phyloP scores from a whole-genome alignment of 2,888 invertebrate genomes.

The Onthophagus sagittarius region DNA sequence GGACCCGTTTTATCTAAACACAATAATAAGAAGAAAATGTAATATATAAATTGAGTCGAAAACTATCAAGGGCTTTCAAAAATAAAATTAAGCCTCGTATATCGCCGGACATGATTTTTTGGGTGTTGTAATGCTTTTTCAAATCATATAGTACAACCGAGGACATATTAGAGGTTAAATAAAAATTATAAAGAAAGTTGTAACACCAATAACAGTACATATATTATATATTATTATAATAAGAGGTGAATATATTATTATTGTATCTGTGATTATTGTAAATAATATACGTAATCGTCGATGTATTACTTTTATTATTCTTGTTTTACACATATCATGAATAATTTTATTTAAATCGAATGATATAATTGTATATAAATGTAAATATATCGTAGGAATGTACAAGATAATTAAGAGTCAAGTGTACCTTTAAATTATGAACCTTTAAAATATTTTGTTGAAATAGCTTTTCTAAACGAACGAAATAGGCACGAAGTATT shows the following conservation, averaged over 20 bases:
- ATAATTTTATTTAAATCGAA: neutral
- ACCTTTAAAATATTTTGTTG: too few relatives aligned
- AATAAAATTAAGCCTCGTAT: neutral
- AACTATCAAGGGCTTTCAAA: slow-evolving; percentile 12
- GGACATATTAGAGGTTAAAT: too few relatives aligned
- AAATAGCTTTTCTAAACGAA: too few relatives aligned
- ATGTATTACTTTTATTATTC: neutral
- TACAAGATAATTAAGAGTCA: neutral
- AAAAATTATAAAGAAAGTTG: neutral
- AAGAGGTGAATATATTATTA: neutral
- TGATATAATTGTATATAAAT: neutral
- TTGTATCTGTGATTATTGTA: neutral
- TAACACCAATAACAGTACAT: neutral
- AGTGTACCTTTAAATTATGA: too few relatives aligned
- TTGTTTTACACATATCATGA: neutral
- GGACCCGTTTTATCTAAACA: neutral
- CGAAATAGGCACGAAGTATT: too few relatives aligned
- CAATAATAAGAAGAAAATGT: neutral
- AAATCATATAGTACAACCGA: neutral
- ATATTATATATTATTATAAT: neutral
- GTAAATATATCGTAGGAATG: neutral
- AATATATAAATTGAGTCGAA: neutral
- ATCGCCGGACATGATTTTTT: neutral
- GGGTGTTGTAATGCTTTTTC: neutral
- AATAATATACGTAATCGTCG: neutral